Percentiles rank a stretch among this genome's conserved stretches.
Evolutionary conservation across 2,113 vertebrate species (phyloP).

Genomic region (Nanorana parkeri): DNA sequence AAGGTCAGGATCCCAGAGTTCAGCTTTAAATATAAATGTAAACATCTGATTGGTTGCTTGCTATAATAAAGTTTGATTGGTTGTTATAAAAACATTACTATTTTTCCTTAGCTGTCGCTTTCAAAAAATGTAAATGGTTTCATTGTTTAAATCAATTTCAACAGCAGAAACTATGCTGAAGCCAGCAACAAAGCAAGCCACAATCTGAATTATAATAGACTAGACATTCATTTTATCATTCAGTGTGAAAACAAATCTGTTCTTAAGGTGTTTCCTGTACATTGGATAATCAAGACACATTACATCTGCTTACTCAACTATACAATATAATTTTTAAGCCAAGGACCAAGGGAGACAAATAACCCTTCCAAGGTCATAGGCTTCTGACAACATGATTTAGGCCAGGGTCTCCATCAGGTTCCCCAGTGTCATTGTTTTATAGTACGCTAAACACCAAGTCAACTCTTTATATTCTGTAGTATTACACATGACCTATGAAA

Average conservation of each 20-base stretch:
- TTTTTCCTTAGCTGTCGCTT: too few species aligned
- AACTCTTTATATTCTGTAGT: conserved; percentile 15
- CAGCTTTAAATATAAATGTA: too few species aligned
- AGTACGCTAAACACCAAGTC: conserved; percentile 7
- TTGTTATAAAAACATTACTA: too few species aligned
- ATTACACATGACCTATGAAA: conserved; percentile 15
- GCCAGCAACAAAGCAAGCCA: too few species aligned
- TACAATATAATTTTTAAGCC: conserved; percentile 34
- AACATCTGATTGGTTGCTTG: too few species aligned
- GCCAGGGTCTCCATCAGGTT: conserved; percentile 33
- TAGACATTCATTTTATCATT: too few species aligned
- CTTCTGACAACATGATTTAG: conserved; percentile 27
- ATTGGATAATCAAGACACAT: background rate
- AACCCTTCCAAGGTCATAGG: conserved; percentile 25
- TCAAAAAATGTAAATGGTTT: too few species aligned
- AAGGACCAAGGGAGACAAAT: conserved; percentile 26
- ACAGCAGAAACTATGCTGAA: too few species aligned
- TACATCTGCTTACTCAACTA: conserved; percentile 13
- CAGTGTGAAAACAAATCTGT: conserved; percentile 2
- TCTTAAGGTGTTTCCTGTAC: conserved; percentile 13
- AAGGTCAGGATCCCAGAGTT: too few species aligned
- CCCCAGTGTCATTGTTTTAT: conserved; percentile 15
- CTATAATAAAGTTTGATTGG: too few species aligned
- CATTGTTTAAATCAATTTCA: too few species aligned
- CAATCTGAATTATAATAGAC: too few species aligned